Evolutionary conservation across 2,113 vertebrate genomes (phyloP).

Genomic region (Struthidea cinerea): DNA sequence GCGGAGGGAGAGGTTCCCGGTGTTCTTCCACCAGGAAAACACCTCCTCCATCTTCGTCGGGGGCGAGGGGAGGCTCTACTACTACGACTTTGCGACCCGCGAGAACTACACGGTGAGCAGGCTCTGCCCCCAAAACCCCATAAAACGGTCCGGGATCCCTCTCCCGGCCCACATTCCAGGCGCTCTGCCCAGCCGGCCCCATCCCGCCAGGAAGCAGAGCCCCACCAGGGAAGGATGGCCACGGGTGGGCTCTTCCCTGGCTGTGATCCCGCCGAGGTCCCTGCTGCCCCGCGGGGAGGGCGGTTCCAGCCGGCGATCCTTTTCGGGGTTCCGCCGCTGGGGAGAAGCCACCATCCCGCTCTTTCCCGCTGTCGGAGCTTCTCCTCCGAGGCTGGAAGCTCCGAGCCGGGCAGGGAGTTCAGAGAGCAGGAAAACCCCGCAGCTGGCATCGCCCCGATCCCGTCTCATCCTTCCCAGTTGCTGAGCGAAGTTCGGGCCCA

Average conservation of each 20-base stretch:
- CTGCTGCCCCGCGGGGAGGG: not conserved
- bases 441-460: not conserved
- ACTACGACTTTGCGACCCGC: constrained; percentile 29
- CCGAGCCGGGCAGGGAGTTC: not conserved
- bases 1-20: constrained; percentile 47
- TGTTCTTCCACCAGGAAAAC: constrained; percentile 67
- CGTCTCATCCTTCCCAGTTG: not conserved
- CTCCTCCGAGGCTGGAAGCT: not conserved
- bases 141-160: rapidly evolving
- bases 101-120: constrained; percentile 18
- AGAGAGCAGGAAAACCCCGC: not conserved
- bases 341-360: not conserved
- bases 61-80: constrained; percentile 65
- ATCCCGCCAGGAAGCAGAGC: not conserved
- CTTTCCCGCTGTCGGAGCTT: not conserved
- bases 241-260: not conserved
- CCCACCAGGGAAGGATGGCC: not conserved
- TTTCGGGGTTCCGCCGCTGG: not conserved
- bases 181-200: not conserved
- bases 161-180: rapidly evolving
- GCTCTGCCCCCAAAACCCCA: not conserved
- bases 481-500: not conserved
- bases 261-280: not conserved
- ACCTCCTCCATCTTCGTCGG: constrained; percentile 59
- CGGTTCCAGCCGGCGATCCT: not conserved